Conservation (phyloP, 2,888 invertebrate genomes). For the Ornithoptera alexandrae region DNA sequence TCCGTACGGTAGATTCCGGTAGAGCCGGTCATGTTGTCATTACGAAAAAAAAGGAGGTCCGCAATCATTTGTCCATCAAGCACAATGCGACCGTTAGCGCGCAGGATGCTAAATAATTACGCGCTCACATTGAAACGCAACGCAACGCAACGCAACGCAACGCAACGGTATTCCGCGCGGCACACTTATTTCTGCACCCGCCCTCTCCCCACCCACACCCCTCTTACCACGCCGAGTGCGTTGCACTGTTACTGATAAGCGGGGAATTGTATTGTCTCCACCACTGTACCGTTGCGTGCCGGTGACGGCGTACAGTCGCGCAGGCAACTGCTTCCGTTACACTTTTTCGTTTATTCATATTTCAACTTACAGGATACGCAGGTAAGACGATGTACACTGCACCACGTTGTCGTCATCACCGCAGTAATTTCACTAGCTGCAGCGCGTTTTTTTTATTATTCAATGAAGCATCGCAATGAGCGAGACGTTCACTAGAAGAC, state of each 20-base stretch:
- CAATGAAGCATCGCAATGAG: too few species aligned
- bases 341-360: not conserved
- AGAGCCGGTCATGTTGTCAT: not conserved
- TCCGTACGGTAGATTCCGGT: conserved; percentile 8
- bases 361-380: too few species aligned
- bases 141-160: conserved; percentile 45
- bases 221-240: conserved; percentile 29
- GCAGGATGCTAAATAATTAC: conserved; percentile 71
- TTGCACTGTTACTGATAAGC: conserved; percentile 32
- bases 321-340: not conserved
- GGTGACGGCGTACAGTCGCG: not conserved
- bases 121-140: conserved; percentile 60
- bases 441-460: too few species aligned
- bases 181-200: conserved; percentile 35
- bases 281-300: conserved; percentile 11
- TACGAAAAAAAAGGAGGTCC: conserved; percentile 38
- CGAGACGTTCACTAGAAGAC: too few species aligned
- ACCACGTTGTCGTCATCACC: too few species aligned
- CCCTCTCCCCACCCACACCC: too few species aligned
- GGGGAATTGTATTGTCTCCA: conserved; percentile 32
- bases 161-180: conserved; percentile 53
- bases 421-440: too few species aligned
- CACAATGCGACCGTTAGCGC: conserved; percentile 69
- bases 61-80: conserved; percentile 73
- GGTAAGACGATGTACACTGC: too few species aligned